These are phyloP conservation scores for Diachrysia chrysitis DNA, from an alignment of 2,888 invertebrate genomes.

Conservation along the genomic window DNA sequence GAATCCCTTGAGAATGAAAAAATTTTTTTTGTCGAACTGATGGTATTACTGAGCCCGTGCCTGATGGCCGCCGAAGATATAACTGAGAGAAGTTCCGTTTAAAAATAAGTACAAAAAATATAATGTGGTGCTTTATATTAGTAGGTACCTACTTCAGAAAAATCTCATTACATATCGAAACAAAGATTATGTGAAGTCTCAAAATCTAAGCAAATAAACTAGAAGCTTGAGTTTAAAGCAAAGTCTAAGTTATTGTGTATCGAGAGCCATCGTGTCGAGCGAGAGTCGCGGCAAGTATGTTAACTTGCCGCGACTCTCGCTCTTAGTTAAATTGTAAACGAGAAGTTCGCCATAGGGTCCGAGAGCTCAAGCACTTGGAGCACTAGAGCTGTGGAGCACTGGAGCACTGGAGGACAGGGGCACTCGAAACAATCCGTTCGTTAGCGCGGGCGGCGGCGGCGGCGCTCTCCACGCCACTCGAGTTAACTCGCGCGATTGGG, in stretches of 20 bases:
- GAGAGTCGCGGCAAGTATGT: conserved; percentile 1
- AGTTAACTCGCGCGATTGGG: conserved; percentile 14
- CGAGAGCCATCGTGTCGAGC: conserved; percentile 17
- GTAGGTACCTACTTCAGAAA: too few species aligned
- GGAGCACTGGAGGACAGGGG: neutral
- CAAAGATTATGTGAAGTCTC: too few species aligned
- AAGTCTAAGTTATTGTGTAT: conserved; percentile 23
- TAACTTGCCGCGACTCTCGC: conserved; percentile 6
- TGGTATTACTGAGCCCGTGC: neutral
- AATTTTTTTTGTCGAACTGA: neutral
- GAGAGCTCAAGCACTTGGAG: conserved; percentile 19
- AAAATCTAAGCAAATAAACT: too few species aligned
- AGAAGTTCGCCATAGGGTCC: conserved; percentile 22
- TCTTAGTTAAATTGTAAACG: conserved; percentile 39
- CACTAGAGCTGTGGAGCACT: neutral
- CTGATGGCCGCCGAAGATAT: neutral
- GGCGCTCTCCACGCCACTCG: conserved; percentile 11
- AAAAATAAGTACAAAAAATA: neutral
- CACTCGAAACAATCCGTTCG: conserved; percentile 32
- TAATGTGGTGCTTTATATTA: too few species aligned
- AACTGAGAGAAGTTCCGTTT: too few species aligned
- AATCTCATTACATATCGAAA: too few species aligned
- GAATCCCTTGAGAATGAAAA: neutral
- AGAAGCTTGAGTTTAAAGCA: conserved; percentile 9
- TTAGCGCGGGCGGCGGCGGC: conserved; percentile 20